Conservation (phyloP, 1,140 invertebrate genomes). For the Camponotus vicinus region DNA sequence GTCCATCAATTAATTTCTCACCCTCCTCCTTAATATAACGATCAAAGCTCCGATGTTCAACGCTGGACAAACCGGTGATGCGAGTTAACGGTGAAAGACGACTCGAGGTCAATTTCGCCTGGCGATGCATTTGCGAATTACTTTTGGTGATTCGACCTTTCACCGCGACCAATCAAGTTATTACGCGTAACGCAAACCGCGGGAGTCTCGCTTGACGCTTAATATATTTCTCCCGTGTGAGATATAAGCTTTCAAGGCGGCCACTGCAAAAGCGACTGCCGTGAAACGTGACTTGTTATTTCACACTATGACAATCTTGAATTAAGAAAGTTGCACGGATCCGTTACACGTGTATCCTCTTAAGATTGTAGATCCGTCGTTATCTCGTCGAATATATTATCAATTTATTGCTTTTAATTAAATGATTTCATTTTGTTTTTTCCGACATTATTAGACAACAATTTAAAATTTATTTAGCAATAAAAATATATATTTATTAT, state of each 20-base stretch:
- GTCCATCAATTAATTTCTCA: constrained; percentile 24
- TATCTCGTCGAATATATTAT: constrained; percentile 7
- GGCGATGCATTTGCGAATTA: constrained; percentile 60
- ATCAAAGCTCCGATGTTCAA: constrained; percentile 54
- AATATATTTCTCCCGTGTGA: constrained; percentile 57
- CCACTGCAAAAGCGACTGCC: constrained; percentile 45
- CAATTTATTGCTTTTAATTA: constrained; percentile 12
- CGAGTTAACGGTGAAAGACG: constrained; percentile 63
- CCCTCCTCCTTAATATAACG: constrained; percentile 52
- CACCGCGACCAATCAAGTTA: constrained; percentile 63
- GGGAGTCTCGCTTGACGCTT: constrained; percentile 56
- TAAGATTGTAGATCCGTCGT: neutral
- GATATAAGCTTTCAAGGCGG: constrained; percentile 54
- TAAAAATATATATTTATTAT: neutral
- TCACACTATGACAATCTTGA: constrained; percentile 59
- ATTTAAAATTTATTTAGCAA: neutral
- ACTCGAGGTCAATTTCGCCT: constrained; percentile 56
- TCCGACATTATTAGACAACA: constrained; percentile 16
- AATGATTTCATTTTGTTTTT: neutral
- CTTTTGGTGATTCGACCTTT: constrained; percentile 64
- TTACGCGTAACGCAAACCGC: constrained; percentile 63
- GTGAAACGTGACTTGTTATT: constrained; percentile 59
- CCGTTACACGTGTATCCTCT: constrained; percentile 32
- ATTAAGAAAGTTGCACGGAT: constrained; percentile 53
- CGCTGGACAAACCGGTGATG: constrained; percentile 47